Evolutionary conservation across 2,113 vertebrate species (phyloP), one percentile per base, ranked within the genome.

Genomic region (Cyanistes caeruleus): DNA sequence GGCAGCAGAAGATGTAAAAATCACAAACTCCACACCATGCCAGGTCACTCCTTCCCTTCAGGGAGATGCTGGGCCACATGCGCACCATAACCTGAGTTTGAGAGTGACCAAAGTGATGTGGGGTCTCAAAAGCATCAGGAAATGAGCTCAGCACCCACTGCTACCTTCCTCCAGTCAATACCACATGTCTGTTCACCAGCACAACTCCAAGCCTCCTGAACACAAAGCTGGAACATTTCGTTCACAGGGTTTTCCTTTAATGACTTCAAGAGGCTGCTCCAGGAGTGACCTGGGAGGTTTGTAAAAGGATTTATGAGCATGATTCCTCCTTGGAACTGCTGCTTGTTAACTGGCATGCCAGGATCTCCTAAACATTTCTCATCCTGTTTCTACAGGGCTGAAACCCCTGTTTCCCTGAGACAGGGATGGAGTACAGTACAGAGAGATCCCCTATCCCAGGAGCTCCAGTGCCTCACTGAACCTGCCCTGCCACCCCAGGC

Each of bases 351-450:
- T 12, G 4, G 8, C 3, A 9, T 5, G 6, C 41, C 0, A 0
- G 10, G 46, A 10, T 25, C 33, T 48, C 63, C 74, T 10, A 15
- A 22, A 19, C 25, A 23, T 3, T 46, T 37, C 11, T 18, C 37
- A 11, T 18, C 15, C 11, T 1, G 10, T 24, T 49, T 28, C n/a
- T 43, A 8, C 28, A 9, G 1, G 10, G 48, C 79, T 49, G 64
- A 62, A 53, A 39, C 12, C 39, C 39, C 39, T 39, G 2, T 8
- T 12, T 63, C 27, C 53, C 69, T 3, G 25, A 4, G 19, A 33
- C 25, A n/a, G 52, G 31, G 8, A 14, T 2, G 56, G 46, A 20
- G 48, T 1, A 12, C 2, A 7, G 35, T 0, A 20, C 1, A 2
- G 52, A 49, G 46, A 44, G 30, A 16, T 49, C 13, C 13, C 43